Base-by-base conservation (phyloP, 2,797 vertebrate genomes). In the Clarias fuscus region DNA sequence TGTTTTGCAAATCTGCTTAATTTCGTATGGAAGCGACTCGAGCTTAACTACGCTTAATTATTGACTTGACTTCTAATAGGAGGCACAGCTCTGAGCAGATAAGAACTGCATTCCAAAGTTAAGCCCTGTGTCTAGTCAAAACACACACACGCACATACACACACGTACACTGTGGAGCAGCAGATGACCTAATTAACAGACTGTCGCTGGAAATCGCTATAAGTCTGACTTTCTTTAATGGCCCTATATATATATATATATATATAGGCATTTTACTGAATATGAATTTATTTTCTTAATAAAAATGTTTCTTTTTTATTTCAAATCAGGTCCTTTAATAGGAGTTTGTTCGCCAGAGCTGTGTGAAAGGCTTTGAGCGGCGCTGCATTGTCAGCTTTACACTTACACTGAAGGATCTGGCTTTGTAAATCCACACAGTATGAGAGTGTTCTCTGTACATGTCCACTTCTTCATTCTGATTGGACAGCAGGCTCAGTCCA, bases 1-100 rank as follows among this genome's bases (percentile, higher is more conserved):
- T 92, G 93, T 95, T 95, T 94, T 30, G 93, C 92, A 92, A 90
- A 93, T 92, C 93, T 90, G 91, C 92, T 88, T 84, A 86, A 92
- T 95, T 94, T 94, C 91, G 91, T 90, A 92, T 91, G 89, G 86
- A 89, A 58, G 88, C 72, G 71, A 85, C 91, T 90, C 43, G n/a
- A 27, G 71, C 73, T 82, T 64, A 86, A 85, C 81, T 80, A 61
- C 33, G 73, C 91, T 91, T 91, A 93, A 94, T 95, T 94, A 94
- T 92, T 92, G 90, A 89, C 24, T 86, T 87, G 91, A 86, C 88
- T 89, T 90, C 91, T 94, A 94, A 94, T 93, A 93, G 92, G 92
- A 91, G 91, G 90, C 71, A 85, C 90, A 91, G 90, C 91, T 92
- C 93, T 94, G 86, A 91, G 90, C 92, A 89, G 93, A 94, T 95